Base-by-base conservation (phyloP, 2,888 invertebrate species). In the Spisula solida region DNA sequence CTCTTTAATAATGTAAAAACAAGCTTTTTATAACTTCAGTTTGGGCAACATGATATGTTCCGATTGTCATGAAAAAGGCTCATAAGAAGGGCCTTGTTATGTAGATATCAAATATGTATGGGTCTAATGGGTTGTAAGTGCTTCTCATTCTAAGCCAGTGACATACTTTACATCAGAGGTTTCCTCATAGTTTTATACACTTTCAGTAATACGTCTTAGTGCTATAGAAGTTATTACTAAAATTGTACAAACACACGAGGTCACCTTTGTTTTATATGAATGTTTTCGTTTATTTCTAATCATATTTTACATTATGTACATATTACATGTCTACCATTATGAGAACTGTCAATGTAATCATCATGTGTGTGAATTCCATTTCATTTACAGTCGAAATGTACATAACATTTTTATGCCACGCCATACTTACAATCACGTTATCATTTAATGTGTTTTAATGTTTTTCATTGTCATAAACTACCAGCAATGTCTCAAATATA, bases 291-390 rank as follows among this genome's bases (percentile, higher is more conserved):
- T 66, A 12, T 66, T 66, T 6, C 25, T 25, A 66, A n/a, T 51
- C 6, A 5, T 25, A 60, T 60, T 60, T 60, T 10, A 66, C 60
- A 25, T 66, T 66, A n/a, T 66, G 25, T 25, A 66, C n/a, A 66
- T 66, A 25, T 66, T 12, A 25, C 60, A 66, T 66, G 8, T 66
- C 12, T 66, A 25, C 60, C 60, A 66, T 66, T 25, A 25, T n/a
- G 25, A 66, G 10, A 25, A 25, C 0, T 66, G n/a, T 1, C 10
- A 12, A 25, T 25, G 60, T 66, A 25, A 25, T 1, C 25, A 34
- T 75, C 34, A 31, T 75, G 34, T 31, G 2, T 34, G 34, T 34
- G 75, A 75, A 75, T 70, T 70, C 70, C 70, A 70, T 31, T 70
- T 70, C 70, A 70, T 70, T 31, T 70, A 14, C 8, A 75, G 34